These are phyloP conservation scores for Thaumetopoea pityocampa DNA, from an alignment of 1,140 invertebrate species.

Conservation along the genomic window DNA sequence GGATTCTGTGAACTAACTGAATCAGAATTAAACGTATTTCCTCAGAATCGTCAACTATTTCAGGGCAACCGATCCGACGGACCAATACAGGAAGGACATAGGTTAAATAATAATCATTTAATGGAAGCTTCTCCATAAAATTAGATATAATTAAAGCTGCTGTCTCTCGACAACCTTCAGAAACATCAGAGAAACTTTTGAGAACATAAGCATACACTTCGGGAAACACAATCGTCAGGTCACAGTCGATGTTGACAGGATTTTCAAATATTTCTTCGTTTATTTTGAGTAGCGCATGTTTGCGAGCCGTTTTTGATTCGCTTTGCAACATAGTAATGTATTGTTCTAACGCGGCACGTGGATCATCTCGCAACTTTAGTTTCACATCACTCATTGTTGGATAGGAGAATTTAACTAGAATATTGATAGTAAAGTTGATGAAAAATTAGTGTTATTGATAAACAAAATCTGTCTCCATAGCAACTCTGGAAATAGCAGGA, in stretches of 20 bases:
- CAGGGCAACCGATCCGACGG: constrained; percentile 85
- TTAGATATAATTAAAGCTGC: constrained; percentile 54
- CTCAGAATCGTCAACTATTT: constrained; percentile 89
- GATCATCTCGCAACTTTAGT: constrained; percentile 40
- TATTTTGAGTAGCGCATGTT: constrained; percentile 49
- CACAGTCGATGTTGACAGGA: constrained; percentile 38
- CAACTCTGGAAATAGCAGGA: constrained; percentile 14
- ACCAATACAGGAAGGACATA: constrained; percentile 86
- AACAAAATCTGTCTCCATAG: constrained; percentile 41
- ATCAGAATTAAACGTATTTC: constrained; percentile 87
- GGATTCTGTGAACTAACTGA: constrained; percentile 79
- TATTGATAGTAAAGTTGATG: constrained; percentile 25
- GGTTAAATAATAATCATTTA: constrained; percentile 82
- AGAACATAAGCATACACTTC: constrained; percentile 62
- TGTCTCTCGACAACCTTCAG: constrained; percentile 59
- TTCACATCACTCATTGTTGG: constrained; percentile 36
- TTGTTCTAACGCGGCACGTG: constrained; percentile 42
- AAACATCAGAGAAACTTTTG: constrained; percentile 61
- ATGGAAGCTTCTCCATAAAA: constrained; percentile 55
- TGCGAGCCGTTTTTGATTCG: constrained; percentile 57
- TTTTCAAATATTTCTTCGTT: constrained; percentile 62
- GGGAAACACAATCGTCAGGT: constrained; percentile 60
- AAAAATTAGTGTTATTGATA: constrained; percentile 25
- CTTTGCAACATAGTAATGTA: constrained; percentile 55
- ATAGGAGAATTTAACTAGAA: background rate